Conservation (phyloP, 2,113 vertebrate genomes). For the Pseudonaja textilis region DNA sequence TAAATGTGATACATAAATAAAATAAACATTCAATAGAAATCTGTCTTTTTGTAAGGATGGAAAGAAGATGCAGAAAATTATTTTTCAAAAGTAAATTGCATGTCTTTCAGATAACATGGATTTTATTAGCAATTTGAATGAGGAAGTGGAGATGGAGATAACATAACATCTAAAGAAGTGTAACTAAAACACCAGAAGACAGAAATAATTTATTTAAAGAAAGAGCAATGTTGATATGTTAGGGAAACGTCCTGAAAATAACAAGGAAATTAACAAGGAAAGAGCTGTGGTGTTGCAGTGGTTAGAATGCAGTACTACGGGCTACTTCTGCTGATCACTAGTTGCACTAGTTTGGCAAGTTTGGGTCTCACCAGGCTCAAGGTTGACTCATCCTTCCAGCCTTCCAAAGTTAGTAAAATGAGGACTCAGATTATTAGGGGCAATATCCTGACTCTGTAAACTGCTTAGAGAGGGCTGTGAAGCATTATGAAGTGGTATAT, state of each 20-base stretch:
- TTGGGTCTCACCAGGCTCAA: too few relatives aligned
- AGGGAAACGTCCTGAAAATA: not conserved
- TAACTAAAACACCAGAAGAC: not conserved
- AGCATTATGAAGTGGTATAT: too few relatives aligned
- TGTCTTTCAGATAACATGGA: not conserved
- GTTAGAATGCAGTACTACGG: too few relatives aligned
- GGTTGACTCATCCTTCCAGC: too few relatives aligned
- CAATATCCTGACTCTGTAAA: too few relatives aligned
- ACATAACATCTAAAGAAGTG: not conserved
- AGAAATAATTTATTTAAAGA: not conserved
- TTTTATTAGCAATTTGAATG: not conserved
- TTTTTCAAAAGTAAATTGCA: not conserved
- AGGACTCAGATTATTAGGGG: too few relatives aligned
- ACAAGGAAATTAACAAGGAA: not conserved
- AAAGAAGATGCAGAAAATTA: not conserved
- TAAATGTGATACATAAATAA: not conserved
- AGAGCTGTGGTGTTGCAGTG: too few relatives aligned
- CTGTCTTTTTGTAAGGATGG: not conserved
- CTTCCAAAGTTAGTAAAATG: too few relatives aligned
- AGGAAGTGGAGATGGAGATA: not conserved
- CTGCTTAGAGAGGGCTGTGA: too few relatives aligned
- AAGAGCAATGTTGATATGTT: not conserved
- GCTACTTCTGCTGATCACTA: too few relatives aligned
- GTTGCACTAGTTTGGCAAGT: too few relatives aligned
- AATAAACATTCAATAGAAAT: not conserved